phyloP scores from a whole-genome alignment of 2,888 invertebrate genomes.

The Acheta domesticus region DNA sequence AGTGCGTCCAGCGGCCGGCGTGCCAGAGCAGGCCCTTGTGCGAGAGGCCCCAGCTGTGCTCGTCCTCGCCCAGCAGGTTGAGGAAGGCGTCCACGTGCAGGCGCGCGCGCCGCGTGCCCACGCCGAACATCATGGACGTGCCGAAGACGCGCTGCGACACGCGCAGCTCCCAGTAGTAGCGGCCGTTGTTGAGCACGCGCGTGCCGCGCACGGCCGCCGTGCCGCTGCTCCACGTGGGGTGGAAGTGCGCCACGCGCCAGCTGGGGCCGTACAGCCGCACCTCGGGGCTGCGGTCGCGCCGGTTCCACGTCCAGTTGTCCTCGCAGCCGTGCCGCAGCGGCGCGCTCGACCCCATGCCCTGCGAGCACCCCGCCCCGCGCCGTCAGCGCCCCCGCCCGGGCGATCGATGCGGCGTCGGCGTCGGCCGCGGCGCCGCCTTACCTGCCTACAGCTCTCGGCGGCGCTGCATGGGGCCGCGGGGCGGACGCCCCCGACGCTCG shows the following conservation, averaged over 20 bases:
- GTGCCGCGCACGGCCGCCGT: constrained; percentile 69
- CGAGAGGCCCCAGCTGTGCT: constrained; percentile 67
- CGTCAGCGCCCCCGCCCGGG: no score
- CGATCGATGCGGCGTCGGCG: no score
- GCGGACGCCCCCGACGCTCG: no score
- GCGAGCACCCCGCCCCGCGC: not conserved
- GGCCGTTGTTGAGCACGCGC: constrained; percentile 59
- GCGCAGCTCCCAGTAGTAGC: constrained; percentile 64
- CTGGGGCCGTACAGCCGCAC: constrained; percentile 57
- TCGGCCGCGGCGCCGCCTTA: no score
- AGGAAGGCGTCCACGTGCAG: constrained; percentile 66
- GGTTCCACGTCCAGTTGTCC: constrained; percentile 68
- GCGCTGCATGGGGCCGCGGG: no score
- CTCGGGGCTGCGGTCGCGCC: constrained; percentile 53
- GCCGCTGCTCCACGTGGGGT: constrained; percentile 73
- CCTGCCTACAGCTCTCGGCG: no score
- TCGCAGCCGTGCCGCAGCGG: constrained; percentile 55
- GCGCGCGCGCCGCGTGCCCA: constrained; percentile 57
- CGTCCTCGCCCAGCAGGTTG: constrained; percentile 68
- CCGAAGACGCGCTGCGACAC: constrained; percentile 65
- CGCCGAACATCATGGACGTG: constrained; percentile 73
- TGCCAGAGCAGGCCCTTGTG: constrained; percentile 71
- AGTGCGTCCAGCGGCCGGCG: constrained; percentile 58
- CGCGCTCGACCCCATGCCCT: constrained; percentile 30
- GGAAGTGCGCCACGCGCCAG: constrained; percentile 62